These are phyloP conservation scores for Lydus trimaculatus DNA, from an alignment of 2,888 invertebrate genomes.

Conservation along the genomic window DNA sequence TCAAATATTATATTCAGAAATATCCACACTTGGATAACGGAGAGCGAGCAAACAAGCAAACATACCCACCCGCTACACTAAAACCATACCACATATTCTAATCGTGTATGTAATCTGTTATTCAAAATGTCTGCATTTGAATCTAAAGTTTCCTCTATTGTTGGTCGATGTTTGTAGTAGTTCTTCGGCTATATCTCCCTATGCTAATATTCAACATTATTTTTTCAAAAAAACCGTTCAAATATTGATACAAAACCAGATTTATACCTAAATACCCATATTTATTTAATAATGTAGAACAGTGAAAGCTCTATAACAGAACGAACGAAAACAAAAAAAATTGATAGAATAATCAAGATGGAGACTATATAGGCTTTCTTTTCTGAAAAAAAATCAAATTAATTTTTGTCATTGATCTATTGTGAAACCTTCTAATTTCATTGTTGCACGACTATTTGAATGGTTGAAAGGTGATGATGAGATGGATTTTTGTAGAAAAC, in stretches of 20 bases:
- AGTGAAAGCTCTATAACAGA: neutral
- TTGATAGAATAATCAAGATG: neutral
- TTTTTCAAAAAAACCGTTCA: neutral
- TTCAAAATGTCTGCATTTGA: slow-evolving; percentile 44
- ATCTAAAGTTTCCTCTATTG: slow-evolving; percentile 16
- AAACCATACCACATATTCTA: slow-evolving; percentile 41
- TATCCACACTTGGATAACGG: slow-evolving; percentile 25
- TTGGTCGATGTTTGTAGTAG: neutral
- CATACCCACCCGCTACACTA: slow-evolving; percentile 25
- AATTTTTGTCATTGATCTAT: too few species aligned
- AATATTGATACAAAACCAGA: slow-evolving; percentile 2
- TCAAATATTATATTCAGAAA: slow-evolving; percentile 40
- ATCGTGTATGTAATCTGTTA: slow-evolving; percentile 50
- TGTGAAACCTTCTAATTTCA: neutral
- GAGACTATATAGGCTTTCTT: too few species aligned
- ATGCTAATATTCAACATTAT: neutral
- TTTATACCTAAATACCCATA: slow-evolving; percentile 1
- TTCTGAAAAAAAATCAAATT: too few species aligned
- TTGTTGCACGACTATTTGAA: neutral
- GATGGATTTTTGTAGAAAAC: neutral
- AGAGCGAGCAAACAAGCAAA: neutral
- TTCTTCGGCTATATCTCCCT: neutral
- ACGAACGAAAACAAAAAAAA: neutral
- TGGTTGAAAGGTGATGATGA: neutral
- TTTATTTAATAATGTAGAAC: neutral